Conservation (phyloP, 2,113 vertebrate species). For the Ceyx cyanopectus region DNA sequence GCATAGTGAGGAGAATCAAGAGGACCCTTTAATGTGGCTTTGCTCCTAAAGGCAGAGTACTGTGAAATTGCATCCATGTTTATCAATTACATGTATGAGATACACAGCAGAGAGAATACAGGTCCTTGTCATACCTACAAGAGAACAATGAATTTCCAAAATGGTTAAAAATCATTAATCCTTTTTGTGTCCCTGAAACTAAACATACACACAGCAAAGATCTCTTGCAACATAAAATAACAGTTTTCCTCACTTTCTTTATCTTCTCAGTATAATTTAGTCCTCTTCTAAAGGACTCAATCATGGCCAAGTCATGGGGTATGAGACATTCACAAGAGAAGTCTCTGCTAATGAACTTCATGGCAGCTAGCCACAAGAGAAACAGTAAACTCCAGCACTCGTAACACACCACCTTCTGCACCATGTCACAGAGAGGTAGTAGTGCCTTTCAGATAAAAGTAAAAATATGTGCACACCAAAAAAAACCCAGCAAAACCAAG, state of each 20-base stretch:
- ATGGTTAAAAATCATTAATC: background rate
- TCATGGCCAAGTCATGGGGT: background rate
- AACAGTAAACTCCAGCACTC: background rate
- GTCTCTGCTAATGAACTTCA: background rate
- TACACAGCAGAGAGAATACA: background rate
- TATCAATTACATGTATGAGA: background rate
- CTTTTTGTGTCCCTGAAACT: background rate
- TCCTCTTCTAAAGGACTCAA: background rate
- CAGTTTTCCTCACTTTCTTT: background rate
- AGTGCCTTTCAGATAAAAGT: background rate
- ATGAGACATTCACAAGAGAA: background rate
- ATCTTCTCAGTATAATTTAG: background rate
- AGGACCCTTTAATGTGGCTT: background rate
- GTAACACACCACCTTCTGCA: background rate
- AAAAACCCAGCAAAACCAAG: background rate
- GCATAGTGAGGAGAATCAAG: accelerated
- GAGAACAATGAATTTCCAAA: background rate
- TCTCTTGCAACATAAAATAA: background rate
- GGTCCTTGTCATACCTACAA: background rate
- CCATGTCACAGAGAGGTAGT: background rate
- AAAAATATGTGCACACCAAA: background rate
- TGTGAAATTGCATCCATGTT: background rate
- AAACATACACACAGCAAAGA: background rate
- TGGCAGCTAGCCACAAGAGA: background rate
- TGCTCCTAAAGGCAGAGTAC: background rate